Conservation (phyloP, 2,888 invertebrate genomes). For the Resseliella maxima region DNA sequence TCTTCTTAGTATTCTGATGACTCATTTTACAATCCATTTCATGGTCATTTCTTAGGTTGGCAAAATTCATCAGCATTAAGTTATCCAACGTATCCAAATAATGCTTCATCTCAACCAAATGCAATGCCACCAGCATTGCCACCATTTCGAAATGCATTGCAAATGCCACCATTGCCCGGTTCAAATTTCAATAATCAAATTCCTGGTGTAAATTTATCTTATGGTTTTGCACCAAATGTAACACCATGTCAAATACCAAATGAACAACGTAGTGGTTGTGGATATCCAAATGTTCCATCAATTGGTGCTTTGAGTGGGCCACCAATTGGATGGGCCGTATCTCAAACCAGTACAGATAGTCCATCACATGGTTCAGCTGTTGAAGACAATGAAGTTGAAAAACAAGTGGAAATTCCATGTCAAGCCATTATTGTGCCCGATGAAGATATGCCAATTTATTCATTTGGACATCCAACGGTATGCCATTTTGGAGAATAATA, state of each 20-base stretch:
- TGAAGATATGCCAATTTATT: constrained; percentile 7
- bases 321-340: neutral
- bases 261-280: too few species aligned
- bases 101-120: neutral
- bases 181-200: neutral
- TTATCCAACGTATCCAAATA: neutral
- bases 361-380: neutral
- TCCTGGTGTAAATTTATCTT: neutral
- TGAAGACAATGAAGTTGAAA: neutral
- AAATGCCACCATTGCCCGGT: neutral
- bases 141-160: neutral
- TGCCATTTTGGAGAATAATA: neutral
- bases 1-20: neutral
- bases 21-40: neutral
- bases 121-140: neutral
- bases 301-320: neutral
- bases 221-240: neutral
- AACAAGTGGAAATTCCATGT: neutral
- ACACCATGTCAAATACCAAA: neutral
- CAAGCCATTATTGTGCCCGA: neutral
- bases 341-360: neutral
- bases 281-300: too few species aligned
- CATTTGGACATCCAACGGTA: neutral
- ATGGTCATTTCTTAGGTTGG: neutral
- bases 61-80: neutral